phyloP scores from a whole-genome alignment of 2,797 vertebrate genomes.

The Tarsius wallacei region DNA sequence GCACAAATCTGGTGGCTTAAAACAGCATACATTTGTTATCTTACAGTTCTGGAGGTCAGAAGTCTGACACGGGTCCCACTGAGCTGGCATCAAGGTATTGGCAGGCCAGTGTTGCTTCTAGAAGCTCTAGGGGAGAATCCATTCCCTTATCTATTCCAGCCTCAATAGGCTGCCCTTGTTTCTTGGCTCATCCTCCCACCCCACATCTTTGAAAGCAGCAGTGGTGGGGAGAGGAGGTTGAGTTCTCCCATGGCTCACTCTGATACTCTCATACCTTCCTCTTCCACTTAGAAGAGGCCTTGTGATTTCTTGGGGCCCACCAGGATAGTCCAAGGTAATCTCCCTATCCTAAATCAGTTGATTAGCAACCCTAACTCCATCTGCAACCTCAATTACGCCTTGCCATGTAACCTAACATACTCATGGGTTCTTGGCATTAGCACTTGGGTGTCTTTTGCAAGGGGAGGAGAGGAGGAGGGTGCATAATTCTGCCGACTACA shows the following conservation, averaged over 20 bases:
- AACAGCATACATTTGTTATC: background rate
- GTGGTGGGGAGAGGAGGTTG: background rate
- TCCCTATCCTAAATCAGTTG: background rate
- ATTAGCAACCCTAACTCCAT: background rate
- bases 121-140: background rate
- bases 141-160: background rate
- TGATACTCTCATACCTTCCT: background rate
- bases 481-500: background rate
- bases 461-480: background rate
- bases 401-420: background rate
- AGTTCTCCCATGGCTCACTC: background rate
- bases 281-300: background rate
- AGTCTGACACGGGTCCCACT: background rate
- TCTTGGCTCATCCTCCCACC: background rate
- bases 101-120: background rate
- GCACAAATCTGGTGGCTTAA: background rate
- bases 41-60: background rate
- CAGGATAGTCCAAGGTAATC: background rate
- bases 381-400: background rate
- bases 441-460: background rate
- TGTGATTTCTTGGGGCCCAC: background rate
- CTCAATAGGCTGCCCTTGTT: background rate
- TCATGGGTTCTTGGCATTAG: background rate
- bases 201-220: background rate
- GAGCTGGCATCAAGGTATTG: background rate